Evolutionary conservation across 2,888 invertebrate genomes (phyloP).

Genomic region (Mythimna vitellina): DNA sequence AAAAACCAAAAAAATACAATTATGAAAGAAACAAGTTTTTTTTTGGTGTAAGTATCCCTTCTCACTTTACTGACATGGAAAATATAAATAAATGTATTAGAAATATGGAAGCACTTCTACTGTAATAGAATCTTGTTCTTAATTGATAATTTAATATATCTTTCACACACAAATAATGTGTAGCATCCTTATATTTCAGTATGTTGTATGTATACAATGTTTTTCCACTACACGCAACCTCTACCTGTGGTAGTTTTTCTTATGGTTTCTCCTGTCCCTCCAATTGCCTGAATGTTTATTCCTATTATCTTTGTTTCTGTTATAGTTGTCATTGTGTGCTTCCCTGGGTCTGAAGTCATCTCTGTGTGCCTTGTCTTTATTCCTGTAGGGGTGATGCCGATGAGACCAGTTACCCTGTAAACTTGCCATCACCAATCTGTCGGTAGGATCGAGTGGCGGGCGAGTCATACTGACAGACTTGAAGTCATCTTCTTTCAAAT

Average conservation of each 20-base stretch:
- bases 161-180: slow-evolving; percentile 2
- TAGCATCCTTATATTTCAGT: background rate
- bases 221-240: background rate
- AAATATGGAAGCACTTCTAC: slow-evolving; percentile 2
- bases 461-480: slow-evolving; percentile 66
- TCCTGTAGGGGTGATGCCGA: slow-evolving; percentile 84
- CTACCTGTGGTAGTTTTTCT: slow-evolving; percentile 76
- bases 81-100: background rate
- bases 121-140: background rate
- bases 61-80: background rate
- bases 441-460: slow-evolving; percentile 71
- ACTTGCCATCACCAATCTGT: slow-evolving; percentile 83
- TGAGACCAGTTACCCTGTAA: slow-evolving; percentile 88
- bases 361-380: slow-evolving; percentile 75
- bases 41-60: slow-evolving; percentile 4
- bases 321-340: slow-evolving; percentile 66
- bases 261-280: slow-evolving; percentile 78
- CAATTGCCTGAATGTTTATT: slow-evolving; percentile 72
- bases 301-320: slow-evolving; percentile 64
- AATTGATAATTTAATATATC: background rate
- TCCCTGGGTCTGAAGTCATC: slow-evolving; percentile 74
- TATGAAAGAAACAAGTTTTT: slow-evolving; percentile 8
- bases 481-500: slow-evolving; percentile 73
- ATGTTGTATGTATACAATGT: background rate
- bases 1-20: background rate